These are phyloP conservation scores for Campoplex nolae DNA, from an alignment of 2,888 invertebrate genomes.

Conservation along the genomic window DNA sequence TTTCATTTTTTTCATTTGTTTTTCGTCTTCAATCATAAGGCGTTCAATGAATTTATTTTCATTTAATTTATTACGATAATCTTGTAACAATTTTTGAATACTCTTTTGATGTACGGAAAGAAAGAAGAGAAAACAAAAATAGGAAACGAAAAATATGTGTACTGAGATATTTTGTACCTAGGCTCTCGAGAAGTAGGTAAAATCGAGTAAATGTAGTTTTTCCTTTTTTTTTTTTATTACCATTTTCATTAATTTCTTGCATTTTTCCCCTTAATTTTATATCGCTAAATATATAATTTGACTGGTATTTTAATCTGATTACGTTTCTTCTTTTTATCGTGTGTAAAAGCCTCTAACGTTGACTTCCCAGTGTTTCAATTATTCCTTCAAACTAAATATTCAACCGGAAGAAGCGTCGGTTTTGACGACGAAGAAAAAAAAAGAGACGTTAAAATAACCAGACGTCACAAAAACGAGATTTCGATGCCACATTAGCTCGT, in stretches of 20 bases:
- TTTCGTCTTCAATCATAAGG: constrained; percentile 69
- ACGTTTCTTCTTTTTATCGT: constrained; percentile 17
- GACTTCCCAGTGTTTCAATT: constrained; percentile 23
- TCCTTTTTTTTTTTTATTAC: constrained; percentile 31
- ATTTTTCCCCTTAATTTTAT: constrained; percentile 39
- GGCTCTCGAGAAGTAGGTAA: constrained; percentile 61
- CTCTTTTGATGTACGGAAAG: constrained; percentile 48
- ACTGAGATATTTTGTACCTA: constrained; percentile 60
- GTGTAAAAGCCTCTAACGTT: constrained; percentile 3
- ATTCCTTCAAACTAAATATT: constrained; percentile 19
- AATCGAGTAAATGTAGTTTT: constrained; percentile 44
- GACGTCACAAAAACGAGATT: constrained; percentile 11
- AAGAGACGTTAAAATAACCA: constrained; percentile 9
- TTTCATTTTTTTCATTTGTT: constrained; percentile 9
- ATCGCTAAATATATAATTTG: constrained; percentile 68
- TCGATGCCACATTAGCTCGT: constrained; percentile 20
- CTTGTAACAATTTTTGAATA: constrained; percentile 65
- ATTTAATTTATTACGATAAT: constrained; percentile 66
- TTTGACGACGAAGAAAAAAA: constrained; percentile 10
- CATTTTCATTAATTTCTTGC: constrained; percentile 20
- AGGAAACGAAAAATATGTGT: constrained; percentile 53
- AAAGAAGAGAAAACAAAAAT: neutral
- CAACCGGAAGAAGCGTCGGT: neutral
- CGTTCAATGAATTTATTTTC: constrained; percentile 70
- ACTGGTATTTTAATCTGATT: constrained; percentile 56